Evolutionary conservation across 2,797 vertebrate species (phyloP), one percentile per base, ranked within the genome.

Genomic region (Pseudomugil gertrudae): DNA sequence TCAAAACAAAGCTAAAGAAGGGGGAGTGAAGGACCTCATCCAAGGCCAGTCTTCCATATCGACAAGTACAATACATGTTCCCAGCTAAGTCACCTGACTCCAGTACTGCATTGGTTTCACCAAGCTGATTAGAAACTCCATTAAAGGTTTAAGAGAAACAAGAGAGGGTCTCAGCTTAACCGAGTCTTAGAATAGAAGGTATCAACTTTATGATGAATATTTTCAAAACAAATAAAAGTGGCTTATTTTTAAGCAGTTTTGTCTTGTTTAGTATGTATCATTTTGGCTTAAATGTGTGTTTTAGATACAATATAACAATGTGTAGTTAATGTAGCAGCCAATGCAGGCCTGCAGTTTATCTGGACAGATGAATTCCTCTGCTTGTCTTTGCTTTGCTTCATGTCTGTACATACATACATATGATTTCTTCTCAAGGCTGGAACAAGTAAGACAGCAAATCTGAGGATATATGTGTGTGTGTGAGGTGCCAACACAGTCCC

Each of bases 1-100:
- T 94, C 92, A 93, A 94, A 96, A 95, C 82, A 86, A 74, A 81
- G 71, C 65, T 55, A 69, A 77, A 76, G 76, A 64, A 51, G 66
- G 69, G 63, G 76, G 78, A 58, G 73, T 55, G 57, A 74, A 85
- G 66, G 66, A 60, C 52, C 52, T 76, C 67, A 73, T 83, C 80
- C 45, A 60, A 78, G 71, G 21, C 59, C 76, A 79, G 33, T 76
- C 78, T 80, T 72, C 72, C 72, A 78, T 78, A 75, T 84, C 80
- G 74, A 48, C 6, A 11, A 59, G 70, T 40, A 61, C 60, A 73
- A 40, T 52, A 23, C 54, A 61, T 57, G 72, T 78, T 84, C 69
- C 38, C 52, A 70, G 68, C 29, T 58, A 81, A 76, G 80, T 81
- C 87, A 78, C 65, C 68, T 80, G 67, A 74, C 58, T 73, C 17